phyloP scores from a whole-genome alignment of 2,113 vertebrate species.

The Heterochromis multidens region DNA sequence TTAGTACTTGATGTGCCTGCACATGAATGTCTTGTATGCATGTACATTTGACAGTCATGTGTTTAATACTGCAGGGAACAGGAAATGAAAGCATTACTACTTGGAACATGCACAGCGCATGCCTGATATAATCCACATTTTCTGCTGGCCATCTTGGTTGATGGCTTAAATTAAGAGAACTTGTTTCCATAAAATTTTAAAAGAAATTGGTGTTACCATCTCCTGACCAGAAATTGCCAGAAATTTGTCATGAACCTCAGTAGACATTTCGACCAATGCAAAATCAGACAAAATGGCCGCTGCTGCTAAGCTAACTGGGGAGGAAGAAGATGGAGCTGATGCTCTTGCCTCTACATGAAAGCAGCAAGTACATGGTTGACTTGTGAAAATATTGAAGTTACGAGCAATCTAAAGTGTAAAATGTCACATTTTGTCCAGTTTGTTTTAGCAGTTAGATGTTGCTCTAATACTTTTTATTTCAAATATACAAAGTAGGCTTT shows the following conservation, averaged over 20 bases:
- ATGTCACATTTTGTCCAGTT: neutral
- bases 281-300: slow-evolving; percentile 77
- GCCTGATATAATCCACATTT: neutral
- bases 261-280: slow-evolving; percentile 27
- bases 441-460: neutral
- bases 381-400: neutral
- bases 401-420: neutral
- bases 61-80: slow-evolving; percentile 43
- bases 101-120: neutral
- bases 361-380: neutral
- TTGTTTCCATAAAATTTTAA: neutral
- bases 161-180: slow-evolving; percentile 25
- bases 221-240: neutral
- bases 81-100: slow-evolving; percentile 44
- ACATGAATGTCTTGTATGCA: neutral
- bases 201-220: neutral
- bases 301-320: slow-evolving; percentile 65
- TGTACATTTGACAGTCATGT: slow-evolving; percentile 52
- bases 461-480: neutral
- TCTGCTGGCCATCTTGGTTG: neutral
- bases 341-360: slow-evolving; percentile 16
- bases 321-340: slow-evolving; percentile 61
- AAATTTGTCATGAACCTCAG: slow-evolving; percentile 9
- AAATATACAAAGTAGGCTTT: neutral
- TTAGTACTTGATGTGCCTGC: neutral